A percentile compares a stretch with the other conserved stretches of the same genome.
phyloP scores from a whole-genome alignment of 2,888 invertebrate species.

The Eudemis profundana region DNA sequence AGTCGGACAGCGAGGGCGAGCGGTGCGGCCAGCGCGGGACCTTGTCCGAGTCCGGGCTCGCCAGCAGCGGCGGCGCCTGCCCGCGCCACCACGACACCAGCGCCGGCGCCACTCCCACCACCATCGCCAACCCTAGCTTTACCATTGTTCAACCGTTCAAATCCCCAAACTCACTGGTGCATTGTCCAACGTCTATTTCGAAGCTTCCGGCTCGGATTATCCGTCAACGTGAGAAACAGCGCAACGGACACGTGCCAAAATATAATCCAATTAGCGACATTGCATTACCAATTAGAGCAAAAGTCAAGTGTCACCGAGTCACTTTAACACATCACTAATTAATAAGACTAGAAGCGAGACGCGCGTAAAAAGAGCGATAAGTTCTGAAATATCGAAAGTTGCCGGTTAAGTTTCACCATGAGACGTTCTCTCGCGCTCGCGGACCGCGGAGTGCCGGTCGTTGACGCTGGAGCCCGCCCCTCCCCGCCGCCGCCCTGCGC shows the following conservation, averaged over 20 bases:
- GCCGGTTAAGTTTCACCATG: conserved; percentile 58
- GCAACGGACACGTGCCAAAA: conserved; percentile 56
- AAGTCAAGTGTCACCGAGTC: conserved; percentile 13
- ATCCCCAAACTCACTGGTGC: not conserved
- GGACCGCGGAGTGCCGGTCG: conserved; percentile 81
- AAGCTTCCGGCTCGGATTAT: conserved; percentile 66
- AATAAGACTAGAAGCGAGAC: conserved; percentile 3
- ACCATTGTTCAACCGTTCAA: conserved; percentile 66
- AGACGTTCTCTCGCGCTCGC: conserved; percentile 72
- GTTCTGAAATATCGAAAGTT: conserved; percentile 56
- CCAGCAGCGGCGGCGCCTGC: conserved; percentile 60
- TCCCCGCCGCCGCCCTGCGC: conserved; percentile 63
- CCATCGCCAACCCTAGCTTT: conserved; percentile 79
- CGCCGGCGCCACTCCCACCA: conserved; percentile 82
- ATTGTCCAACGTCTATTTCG: conserved; percentile 30
- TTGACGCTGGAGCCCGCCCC: conserved; percentile 78
- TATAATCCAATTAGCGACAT: conserved; percentile 39
- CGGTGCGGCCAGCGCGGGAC: conserved; percentile 68
- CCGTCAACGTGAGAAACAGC: conserved; percentile 61
- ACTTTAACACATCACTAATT: conserved; percentile 1
- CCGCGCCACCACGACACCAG: conserved; percentile 82
- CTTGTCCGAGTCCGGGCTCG: conserved; percentile 63
- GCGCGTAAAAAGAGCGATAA: conserved; percentile 11
- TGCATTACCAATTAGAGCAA: conserved; percentile 8
- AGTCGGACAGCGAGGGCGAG: conserved; percentile 81